Conservation (phyloP, 2,113 vertebrate genomes). For the Stigmatopora argus region DNA sequence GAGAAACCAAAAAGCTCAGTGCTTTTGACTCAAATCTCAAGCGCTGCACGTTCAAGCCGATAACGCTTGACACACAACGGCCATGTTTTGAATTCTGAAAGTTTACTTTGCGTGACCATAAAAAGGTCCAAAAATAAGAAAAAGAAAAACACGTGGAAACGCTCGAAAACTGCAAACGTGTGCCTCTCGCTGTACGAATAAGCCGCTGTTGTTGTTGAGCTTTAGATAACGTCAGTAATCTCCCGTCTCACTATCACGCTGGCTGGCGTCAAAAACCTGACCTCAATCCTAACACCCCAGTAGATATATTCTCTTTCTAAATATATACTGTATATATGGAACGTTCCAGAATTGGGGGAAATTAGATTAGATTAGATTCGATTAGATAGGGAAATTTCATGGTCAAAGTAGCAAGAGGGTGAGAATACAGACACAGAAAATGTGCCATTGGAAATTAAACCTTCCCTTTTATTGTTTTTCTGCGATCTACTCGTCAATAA, state of each 20-base stretch:
- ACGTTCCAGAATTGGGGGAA: too few species aligned
- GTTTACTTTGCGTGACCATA: not conserved
- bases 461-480: too few species aligned
- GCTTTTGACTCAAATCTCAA: too few species aligned
- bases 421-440: too few species aligned
- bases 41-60: not conserved
- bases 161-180: not conserved
- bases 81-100: not conserved
- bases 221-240: slow-evolving; percentile 65
- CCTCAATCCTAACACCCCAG: slow-evolving; percentile 54
- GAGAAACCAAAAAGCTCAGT: too few species aligned
- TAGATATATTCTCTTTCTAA: slow-evolving; percentile 23
- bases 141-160: not conserved
- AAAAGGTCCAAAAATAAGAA: not conserved
- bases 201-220: slow-evolving; percentile 25
- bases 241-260: slow-evolving; percentile 54
- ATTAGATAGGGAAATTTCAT: too few species aligned
- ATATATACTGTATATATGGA: too few species aligned
- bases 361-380: too few species aligned
- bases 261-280: slow-evolving; percentile 52
- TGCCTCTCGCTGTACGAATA: not conserved
- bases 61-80: not conserved
- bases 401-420: too few species aligned
- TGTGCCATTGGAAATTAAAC: too few species aligned
- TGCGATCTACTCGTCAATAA: too few species aligned